These are phyloP conservation scores for Malurus melanocephalus DNA, from an alignment of 2,113 vertebrate species.

Conservation along the genomic window DNA sequence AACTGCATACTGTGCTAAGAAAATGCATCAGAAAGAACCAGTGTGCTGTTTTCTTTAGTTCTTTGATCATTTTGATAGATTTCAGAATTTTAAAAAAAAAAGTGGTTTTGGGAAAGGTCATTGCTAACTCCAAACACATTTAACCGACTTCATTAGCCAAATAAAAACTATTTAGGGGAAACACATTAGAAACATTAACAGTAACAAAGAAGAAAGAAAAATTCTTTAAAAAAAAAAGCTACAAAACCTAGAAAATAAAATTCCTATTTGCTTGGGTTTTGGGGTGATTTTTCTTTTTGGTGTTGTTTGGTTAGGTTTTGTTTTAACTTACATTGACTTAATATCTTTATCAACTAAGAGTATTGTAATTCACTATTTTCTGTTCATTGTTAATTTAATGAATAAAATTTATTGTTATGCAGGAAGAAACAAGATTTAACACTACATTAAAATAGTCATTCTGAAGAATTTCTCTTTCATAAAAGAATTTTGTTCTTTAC, in stretches of 20 bases:
- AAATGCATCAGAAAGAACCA: not conserved
- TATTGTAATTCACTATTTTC: not conserved
- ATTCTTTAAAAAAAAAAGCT: not conserved
- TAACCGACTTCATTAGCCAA: constrained; percentile 23
- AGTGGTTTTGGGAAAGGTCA: not conserved
- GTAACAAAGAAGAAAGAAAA: not conserved
- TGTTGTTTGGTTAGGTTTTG: not conserved
- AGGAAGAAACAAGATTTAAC: not conserved
- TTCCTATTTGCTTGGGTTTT: not conserved
- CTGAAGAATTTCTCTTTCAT: not conserved
- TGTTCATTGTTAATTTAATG: not conserved
- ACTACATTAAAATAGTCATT: not conserved
- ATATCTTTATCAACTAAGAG: not conserved
- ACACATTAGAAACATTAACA: not conserved
- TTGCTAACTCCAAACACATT: not conserved
- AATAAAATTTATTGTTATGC: not conserved
- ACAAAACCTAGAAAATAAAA: not conserved
- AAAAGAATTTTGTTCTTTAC: not conserved
- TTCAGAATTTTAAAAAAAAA: constrained; percentile 2
- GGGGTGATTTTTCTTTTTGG: fast-evolving
- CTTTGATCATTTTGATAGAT: constrained; percentile 29
- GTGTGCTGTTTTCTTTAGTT: not conserved
- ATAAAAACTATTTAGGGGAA: constrained; percentile 19
- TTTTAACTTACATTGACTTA: not conserved
- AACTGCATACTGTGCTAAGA: not conserved